Evolutionary conservation across 2,888 invertebrate species (phyloP).

Genomic region (Petrolisthes manimaculis): DNA sequence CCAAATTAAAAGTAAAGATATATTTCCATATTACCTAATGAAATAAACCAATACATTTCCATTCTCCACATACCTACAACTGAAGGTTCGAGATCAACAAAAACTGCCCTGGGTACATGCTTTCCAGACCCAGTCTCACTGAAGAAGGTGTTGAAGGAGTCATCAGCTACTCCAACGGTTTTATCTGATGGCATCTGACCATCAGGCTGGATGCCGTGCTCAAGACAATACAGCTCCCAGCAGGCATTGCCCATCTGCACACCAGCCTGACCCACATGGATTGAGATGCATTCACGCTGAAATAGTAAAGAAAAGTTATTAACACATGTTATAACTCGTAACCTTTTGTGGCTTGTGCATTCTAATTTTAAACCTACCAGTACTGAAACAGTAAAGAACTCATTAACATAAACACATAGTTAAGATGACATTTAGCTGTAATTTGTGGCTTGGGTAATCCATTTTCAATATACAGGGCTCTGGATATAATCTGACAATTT

Average conservation of each 20-base stretch:
- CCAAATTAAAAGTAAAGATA: too few relatives aligned
- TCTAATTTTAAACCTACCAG: too few relatives aligned
- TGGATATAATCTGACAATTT: too few relatives aligned
- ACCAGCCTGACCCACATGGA: constrained; percentile 65
- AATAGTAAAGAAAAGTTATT: neutral
- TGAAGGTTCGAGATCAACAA: constrained; percentile 95
- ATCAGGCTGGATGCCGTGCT: constrained; percentile 76
- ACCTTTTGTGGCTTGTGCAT: too few relatives aligned
- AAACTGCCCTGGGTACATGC: constrained; percentile 93
- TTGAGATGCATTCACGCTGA: constrained; percentile 54
- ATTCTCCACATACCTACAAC: constrained; percentile 83
- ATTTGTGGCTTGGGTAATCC: too few relatives aligned
- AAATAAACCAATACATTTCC: too few relatives aligned
- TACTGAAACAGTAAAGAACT: too few relatives aligned
- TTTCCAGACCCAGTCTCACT: constrained; percentile 95
- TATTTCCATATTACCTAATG: too few relatives aligned
- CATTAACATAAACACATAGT: too few relatives aligned
- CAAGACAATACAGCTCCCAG: constrained; percentile 69
- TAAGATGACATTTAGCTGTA: too few relatives aligned
- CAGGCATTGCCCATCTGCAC: constrained; percentile 68
- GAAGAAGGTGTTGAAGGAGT: constrained; percentile 93
- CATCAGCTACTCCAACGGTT: constrained; percentile 90
- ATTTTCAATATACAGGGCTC: too few relatives aligned
- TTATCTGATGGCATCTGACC: constrained; percentile 92
- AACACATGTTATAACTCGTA: too few relatives aligned